Evolutionary conservation across 2,797 vertebrate species (phyloP).

Genomic region (Caiman crocodilus): DNA sequence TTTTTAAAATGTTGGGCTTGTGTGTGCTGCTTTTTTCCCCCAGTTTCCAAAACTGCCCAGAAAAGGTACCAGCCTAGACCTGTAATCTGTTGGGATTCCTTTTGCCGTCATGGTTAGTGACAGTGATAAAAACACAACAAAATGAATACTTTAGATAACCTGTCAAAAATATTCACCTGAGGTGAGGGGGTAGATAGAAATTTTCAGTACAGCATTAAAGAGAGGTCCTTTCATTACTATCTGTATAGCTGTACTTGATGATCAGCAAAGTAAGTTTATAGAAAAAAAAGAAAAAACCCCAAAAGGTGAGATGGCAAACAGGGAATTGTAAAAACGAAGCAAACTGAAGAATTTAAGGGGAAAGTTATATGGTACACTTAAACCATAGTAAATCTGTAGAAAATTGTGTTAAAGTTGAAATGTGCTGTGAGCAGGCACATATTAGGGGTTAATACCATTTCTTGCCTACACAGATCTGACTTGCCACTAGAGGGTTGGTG

Average conservation of each 20-base stretch:
- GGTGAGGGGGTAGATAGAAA: background rate
- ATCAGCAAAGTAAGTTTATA: background rate
- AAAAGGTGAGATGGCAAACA: background rate
- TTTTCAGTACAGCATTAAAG: background rate
- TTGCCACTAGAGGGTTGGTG: no score
- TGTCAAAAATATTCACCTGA: background rate
- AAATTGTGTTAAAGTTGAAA: no score
- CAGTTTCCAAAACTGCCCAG: background rate
- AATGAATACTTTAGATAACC: background rate
- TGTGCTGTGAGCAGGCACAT: no score
- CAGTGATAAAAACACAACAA: background rate
- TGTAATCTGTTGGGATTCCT: background rate
- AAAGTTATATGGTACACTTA: no score
- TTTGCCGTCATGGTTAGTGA: no score
- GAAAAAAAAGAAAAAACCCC: background rate
- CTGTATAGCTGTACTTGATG: background rate
- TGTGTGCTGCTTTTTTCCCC: background rate
- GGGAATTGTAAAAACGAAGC: background rate
- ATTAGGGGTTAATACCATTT: no score
- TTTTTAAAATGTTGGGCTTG: background rate
- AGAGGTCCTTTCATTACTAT: background rate
- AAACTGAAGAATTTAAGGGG: background rate
- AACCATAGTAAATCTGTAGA: no score
- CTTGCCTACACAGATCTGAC: no score
- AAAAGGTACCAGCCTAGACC: background rate